phyloP scores from a whole-genome alignment of 2,113 vertebrate species.

The Lates calcarifer region DNA sequence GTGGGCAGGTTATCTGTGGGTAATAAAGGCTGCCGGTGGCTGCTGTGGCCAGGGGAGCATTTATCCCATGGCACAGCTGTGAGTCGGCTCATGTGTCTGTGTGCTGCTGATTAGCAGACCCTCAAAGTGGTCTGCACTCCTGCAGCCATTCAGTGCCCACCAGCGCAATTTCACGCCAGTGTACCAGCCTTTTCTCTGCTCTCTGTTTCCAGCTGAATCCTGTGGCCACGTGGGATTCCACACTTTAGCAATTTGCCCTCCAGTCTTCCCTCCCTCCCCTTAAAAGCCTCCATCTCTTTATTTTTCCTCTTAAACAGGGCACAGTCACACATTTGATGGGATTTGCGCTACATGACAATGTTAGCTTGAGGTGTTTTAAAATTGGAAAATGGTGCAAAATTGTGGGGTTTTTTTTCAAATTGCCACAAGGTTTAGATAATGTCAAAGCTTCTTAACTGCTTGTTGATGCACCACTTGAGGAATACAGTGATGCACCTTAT shows the following conservation, averaged over 20 bases:
- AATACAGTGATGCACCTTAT: slow-evolving; percentile 26
- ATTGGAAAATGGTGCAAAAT: slow-evolving; percentile 33
- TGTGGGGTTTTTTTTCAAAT: background rate
- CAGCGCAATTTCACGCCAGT: slow-evolving; percentile 82
- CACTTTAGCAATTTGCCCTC: slow-evolving; percentile 65
- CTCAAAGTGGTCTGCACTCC: slow-evolving; percentile 75
- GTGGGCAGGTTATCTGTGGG: slow-evolving; percentile 75
- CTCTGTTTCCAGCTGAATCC: slow-evolving; percentile 75
- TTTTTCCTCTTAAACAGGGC: slow-evolving; percentile 55
- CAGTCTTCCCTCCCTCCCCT: slow-evolving; percentile 23
- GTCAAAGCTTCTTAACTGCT: slow-evolving; percentile 19
- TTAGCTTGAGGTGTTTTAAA: slow-evolving; percentile 59
- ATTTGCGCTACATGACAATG: slow-evolving; percentile 53
- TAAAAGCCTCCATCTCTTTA: slow-evolving; percentile 61
- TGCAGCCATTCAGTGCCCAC: slow-evolving; percentile 69
- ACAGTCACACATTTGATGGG: slow-evolving; percentile 63
- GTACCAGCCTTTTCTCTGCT: slow-evolving; percentile 63
- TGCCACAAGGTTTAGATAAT: slow-evolving; percentile 12
- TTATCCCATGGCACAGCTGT: slow-evolving; percentile 80
- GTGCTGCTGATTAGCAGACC: slow-evolving; percentile 82
- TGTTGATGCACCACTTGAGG: slow-evolving; percentile 38
- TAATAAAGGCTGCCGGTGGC: slow-evolving; percentile 77
- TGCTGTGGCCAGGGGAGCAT: slow-evolving; percentile 59
- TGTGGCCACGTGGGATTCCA: slow-evolving; percentile 63
- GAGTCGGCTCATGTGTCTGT: slow-evolving; percentile 75